phyloP scores from a whole-genome alignment of 2,113 vertebrate genomes.

The Anolis carolinensis region DNA sequence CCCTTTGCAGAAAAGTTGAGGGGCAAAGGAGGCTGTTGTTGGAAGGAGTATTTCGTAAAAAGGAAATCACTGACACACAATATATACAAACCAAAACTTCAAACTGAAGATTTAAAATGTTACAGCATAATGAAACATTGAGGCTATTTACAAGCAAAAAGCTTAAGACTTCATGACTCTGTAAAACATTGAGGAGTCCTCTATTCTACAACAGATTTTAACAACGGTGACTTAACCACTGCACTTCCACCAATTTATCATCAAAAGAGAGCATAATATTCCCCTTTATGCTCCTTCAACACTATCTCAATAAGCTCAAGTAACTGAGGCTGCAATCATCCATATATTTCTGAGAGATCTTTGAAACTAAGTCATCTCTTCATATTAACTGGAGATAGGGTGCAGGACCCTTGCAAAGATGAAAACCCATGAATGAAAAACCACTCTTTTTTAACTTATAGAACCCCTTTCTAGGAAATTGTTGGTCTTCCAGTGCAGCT shows the following conservation, averaged over 20 bases:
- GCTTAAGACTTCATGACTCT: not conserved
- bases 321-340: not conserved
- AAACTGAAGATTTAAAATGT: not conserved
- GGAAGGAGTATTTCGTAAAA: not conserved
- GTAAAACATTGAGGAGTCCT: not conserved
- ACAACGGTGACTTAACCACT: not conserved
- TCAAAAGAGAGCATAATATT: not conserved
- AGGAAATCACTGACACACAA: not conserved
- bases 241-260: not conserved
- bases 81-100: not conserved
- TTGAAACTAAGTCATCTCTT: too few relatives aligned
- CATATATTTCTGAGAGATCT: not conserved
- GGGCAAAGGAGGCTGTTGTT: not conserved
- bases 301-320: not conserved
- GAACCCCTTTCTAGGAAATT: too few relatives aligned
- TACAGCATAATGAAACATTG: not conserved
- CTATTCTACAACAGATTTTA: not conserved
- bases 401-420: too few relatives aligned
- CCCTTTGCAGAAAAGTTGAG: not conserved
- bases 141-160: not conserved
- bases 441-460: too few relatives aligned
- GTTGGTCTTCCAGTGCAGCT: too few relatives aligned
- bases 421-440: too few relatives aligned
- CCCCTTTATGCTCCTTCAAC: not conserved
- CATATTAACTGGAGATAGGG: too few relatives aligned